These are phyloP conservation scores for Polyergus mexicanus DNA, from an alignment of 1,140 invertebrate species.

Conservation along the genomic window DNA sequence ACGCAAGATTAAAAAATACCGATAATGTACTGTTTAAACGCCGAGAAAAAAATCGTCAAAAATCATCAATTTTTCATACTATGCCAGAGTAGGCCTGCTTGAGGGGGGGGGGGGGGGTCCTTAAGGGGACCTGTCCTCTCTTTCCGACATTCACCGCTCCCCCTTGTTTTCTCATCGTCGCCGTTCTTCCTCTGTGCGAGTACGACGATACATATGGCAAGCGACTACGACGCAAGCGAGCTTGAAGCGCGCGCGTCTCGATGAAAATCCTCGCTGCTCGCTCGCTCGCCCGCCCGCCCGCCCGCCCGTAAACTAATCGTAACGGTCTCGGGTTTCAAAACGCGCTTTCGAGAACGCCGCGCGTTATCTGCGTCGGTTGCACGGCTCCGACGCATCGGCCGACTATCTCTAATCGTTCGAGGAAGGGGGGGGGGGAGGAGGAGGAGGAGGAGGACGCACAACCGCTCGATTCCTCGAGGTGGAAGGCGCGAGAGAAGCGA, in stretches of 20 bases:
- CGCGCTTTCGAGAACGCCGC: slow-evolving; percentile 50
- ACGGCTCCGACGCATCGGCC: slow-evolving; percentile 15
- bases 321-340: slow-evolving; percentile 45
- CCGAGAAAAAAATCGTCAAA: no score
- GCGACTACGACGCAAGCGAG: slow-evolving; percentile 35
- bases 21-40: no score
- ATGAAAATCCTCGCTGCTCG: slow-evolving; percentile 61
- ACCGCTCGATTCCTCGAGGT: slow-evolving; percentile 50
- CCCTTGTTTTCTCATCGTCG: slow-evolving; percentile 2
- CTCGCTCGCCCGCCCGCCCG: slow-evolving; percentile 57
- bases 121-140: slow-evolving; percentile 23
- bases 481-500: slow-evolving; percentile 29
- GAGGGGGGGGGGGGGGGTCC: no score
- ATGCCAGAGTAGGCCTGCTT: no score
- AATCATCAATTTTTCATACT: no score
- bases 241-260: slow-evolving; percentile 49
- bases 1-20: no score
- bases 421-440: no score
- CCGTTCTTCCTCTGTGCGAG: slow-evolving; percentile 61
- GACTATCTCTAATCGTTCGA: slow-evolving; percentile 46
- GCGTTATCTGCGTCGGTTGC: slow-evolving; percentile 40
- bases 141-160: not conserved
- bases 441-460: not conserved
- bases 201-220: slow-evolving; percentile 53
- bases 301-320: slow-evolving; percentile 57